A percentile compares a stretch with the other conserved stretches of the same genome.
phyloP scores from a whole-genome alignment of 2,797 vertebrate species.

The Sardinella longiceps region DNA sequence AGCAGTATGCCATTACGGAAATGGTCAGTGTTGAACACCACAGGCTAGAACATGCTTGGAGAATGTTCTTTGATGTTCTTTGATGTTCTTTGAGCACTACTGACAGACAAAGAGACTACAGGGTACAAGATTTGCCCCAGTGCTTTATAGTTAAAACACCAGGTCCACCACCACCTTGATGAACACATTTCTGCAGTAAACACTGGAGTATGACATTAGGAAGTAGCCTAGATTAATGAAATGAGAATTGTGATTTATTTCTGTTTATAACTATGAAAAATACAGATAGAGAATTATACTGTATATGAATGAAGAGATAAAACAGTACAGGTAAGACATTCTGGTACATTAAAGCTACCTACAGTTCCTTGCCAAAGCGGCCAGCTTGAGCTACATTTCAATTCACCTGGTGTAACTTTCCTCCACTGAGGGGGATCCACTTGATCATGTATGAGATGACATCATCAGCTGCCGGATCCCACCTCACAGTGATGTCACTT shows the following conservation, averaged over 20 bases:
- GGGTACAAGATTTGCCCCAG: too few species aligned
- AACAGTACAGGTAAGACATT: neutral
- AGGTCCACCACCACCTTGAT: too few species aligned
- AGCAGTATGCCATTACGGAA: too few species aligned
- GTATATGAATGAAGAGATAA: neutral
- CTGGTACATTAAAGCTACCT: neutral
- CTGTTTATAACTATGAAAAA: neutral
- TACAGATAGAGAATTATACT: too few species aligned
- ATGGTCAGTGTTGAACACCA: neutral
- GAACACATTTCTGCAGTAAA: too few species aligned
- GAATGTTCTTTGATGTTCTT: too few species aligned
- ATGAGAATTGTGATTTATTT: neutral
- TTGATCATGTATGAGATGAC: slow-evolving; percentile 91
- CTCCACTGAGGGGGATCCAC: slow-evolving; percentile 87
- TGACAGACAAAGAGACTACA: neutral
- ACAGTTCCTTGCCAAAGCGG: neutral
- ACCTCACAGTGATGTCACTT: slow-evolving; percentile 79
- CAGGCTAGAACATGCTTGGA: too few species aligned
- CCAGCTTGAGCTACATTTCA: neutral
- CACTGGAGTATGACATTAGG: too few species aligned
- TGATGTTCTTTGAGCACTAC: too few species aligned
- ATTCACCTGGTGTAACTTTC: slow-evolving; percentile 85
- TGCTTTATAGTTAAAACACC: too few species aligned
- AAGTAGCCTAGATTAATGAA: too few species aligned
- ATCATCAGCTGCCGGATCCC: slow-evolving; percentile 82